Conservation (phyloP, 2,888 invertebrate genomes). For the Lamellibrachia satsuma region DNA sequence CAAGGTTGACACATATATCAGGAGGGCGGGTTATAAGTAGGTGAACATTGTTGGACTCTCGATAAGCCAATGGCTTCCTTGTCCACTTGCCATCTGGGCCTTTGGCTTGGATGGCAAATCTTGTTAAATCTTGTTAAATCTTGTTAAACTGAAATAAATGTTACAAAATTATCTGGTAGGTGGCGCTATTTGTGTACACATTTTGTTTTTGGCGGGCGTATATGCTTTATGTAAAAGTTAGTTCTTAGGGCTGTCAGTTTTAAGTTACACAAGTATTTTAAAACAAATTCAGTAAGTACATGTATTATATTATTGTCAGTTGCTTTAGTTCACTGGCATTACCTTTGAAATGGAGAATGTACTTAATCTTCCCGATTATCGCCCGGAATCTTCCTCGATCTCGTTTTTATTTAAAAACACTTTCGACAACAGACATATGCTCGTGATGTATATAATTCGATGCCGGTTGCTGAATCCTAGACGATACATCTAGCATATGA, state of each 20-base stretch:
- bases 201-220: background rate
- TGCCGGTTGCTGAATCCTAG: background rate
- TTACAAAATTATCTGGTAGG: background rate
- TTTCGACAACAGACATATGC: background rate
- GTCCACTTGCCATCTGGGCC: no score
- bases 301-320: background rate
- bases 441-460: no score
- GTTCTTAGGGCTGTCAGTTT: background rate
- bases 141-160: background rate
- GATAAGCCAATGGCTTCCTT: no score
- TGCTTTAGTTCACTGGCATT: background rate
- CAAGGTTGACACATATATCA: no score
- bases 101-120: no score
- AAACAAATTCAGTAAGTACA: background rate
- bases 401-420: background rate
- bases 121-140: no score
- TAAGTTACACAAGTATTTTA: background rate
- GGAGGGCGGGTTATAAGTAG: no score
- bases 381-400: background rate
- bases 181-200: background rate
- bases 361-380: background rate
- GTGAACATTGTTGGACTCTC: no score
- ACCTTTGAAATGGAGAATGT: background rate
- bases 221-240: background rate
- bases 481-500: no score